These are phyloP conservation scores for Gorsachius magnificus DNA, from an alignment of 2,797 vertebrate genomes.

Conservation along the genomic window DNA sequence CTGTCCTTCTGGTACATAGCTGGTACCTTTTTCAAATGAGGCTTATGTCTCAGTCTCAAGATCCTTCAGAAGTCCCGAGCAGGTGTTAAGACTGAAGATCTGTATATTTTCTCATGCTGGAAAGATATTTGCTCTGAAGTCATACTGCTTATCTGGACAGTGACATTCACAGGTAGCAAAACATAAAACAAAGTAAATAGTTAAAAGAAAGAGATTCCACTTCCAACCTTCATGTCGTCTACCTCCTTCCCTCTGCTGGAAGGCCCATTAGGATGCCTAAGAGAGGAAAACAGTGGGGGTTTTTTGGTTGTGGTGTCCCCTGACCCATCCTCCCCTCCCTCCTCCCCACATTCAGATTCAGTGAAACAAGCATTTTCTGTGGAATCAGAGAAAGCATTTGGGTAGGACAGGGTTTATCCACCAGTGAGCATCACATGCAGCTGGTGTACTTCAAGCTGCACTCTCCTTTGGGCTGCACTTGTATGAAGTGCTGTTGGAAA, in stretches of 20 bases:
- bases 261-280: background rate
- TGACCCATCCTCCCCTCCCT: too few species aligned
- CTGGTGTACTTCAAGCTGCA: background rate
- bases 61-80: rapidly evolving
- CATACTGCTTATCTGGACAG: background rate
- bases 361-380: background rate
- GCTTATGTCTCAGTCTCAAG: background rate
- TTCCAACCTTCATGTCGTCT: background rate
- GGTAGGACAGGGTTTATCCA: background rate
- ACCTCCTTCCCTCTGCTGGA: background rate
- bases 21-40: background rate
- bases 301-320: too few species aligned
- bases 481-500: background rate
- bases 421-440: background rate
- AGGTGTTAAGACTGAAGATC: background rate
- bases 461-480: background rate
- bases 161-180: background rate
- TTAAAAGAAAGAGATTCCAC: background rate
- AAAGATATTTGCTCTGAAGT: background rate
- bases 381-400: background rate
- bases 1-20: background rate
- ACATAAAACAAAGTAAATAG: background rate
- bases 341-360: background rate
- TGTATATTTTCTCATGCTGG: background rate
- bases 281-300: background rate